Conservation (phyloP, 2,888 invertebrate genomes). For the Nemapogon koenigi region DNA sequence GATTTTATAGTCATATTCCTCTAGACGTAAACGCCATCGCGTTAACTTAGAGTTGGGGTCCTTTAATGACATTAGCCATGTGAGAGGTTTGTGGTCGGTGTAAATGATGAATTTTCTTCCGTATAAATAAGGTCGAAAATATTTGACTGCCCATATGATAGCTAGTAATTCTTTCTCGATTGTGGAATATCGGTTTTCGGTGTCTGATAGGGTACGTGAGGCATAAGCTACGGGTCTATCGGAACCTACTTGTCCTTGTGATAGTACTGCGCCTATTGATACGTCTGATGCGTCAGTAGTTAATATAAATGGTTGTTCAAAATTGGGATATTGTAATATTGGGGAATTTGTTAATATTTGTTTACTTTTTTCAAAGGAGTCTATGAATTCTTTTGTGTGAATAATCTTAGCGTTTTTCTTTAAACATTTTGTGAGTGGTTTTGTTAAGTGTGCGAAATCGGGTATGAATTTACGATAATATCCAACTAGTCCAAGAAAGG, state of each 20-base stretch:
- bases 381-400: not conserved
- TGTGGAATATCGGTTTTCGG: constrained; percentile 19
- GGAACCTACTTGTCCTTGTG: constrained; percentile 6
- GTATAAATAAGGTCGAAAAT: constrained; percentile 29
- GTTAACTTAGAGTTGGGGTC: constrained; percentile 29
- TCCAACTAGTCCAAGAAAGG: constrained; percentile 9
- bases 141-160: constrained; percentile 28
- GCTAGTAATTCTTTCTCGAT: constrained; percentile 30
- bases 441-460: constrained; percentile 10
- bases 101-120: constrained; percentile 28
- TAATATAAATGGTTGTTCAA: constrained; percentile 14
- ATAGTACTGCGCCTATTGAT: constrained; percentile 3
- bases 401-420: constrained; percentile 6
- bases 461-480: constrained; percentile 12
- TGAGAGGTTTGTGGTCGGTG: constrained; percentile 32
- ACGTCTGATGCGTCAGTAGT: constrained; percentile 7
- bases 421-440: constrained; percentile 7
- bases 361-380: constrained; percentile 14
- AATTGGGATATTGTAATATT: constrained; percentile 24
- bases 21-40: constrained; percentile 26
- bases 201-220: constrained; percentile 19
- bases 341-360: constrained; percentile 17
- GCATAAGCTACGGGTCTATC: constrained; percentile 13
- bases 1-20: constrained; percentile 22
- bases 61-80: constrained; percentile 29